A percentile compares a stretch with the other conserved stretches of the same genome.
Conservation (phyloP, 2,797 vertebrate genomes). For the Triplophysa bombifrons region DNA sequence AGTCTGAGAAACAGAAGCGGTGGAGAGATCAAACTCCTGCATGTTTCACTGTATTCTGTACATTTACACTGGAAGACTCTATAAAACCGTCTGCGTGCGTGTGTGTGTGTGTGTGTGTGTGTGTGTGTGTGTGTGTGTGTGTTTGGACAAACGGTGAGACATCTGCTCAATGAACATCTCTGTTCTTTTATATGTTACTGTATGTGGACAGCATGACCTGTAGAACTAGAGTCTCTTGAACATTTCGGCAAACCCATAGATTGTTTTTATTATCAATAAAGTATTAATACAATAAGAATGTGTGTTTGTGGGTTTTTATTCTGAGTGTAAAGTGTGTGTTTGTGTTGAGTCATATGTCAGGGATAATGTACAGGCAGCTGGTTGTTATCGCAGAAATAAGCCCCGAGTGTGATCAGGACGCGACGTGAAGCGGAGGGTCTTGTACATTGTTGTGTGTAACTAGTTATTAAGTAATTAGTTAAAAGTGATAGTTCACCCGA, state of each 20-base stretch:
- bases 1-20: conserved; percentile 39
- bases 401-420: too few species aligned
- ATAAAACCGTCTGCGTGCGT: conserved; percentile 1
- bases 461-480: too few species aligned
- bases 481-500: too few species aligned
- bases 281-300: conserved; percentile 63
- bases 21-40: conserved; percentile 28
- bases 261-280: conserved; percentile 60
- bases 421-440: too few species aligned
- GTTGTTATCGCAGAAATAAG: too few species aligned
- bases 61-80: not conserved
- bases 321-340: not conserved
- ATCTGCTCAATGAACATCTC: not conserved
- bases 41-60: conserved; percentile 7
- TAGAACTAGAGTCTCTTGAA: conserved; percentile 69
- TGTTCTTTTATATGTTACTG: conserved; percentile 56
- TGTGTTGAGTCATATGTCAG: too few species aligned
- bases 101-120: too few species aligned
- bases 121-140: too few species aligned
- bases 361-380: too few species aligned
- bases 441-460: too few species aligned
- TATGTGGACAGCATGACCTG: conserved; percentile 72
- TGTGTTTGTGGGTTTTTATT: conserved; percentile 55
- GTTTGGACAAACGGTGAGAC: too few species aligned
- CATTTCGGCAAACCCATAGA: conserved; percentile 67